Evolutionary conservation across 2,888 invertebrate genomes (phyloP).

Genomic region (Nesidiocoris tenuis): DNA sequence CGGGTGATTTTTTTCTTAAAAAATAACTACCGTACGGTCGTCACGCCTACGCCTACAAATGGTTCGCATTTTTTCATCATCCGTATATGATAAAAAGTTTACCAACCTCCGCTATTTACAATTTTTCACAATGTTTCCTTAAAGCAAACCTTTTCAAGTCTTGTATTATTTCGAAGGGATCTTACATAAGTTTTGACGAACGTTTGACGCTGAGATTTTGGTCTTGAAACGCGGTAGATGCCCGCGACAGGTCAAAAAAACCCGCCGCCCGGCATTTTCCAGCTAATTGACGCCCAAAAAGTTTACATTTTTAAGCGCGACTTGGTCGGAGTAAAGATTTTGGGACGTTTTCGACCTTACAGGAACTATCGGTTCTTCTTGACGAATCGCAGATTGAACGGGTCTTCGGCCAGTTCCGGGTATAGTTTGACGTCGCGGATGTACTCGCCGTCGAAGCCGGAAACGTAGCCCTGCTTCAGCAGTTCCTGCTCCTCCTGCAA

Average conservation of each 20-base stretch:
- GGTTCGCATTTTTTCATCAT: constrained; percentile 31
- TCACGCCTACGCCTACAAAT: constrained; percentile 28
- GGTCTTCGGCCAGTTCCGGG: constrained; percentile 93
- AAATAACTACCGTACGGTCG: constrained; percentile 33
- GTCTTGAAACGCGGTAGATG: constrained; percentile 17
- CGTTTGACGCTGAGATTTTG: constrained; percentile 24
- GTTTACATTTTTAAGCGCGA: not conserved
- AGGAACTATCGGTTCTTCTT: constrained; percentile 62
- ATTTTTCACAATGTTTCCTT: constrained; percentile 17
- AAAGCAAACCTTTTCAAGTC: constrained; percentile 40
- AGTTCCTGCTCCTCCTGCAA: constrained; percentile 21
- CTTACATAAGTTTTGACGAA: constrained; percentile 11
- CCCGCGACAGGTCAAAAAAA: no score
- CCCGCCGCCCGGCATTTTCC: not conserved
- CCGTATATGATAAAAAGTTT: constrained; percentile 13
- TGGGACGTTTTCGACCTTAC: not conserved
- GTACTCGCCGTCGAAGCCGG: constrained; percentile 87
- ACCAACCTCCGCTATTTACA: not conserved
- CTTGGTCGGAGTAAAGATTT: not conserved
- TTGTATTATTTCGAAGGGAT: constrained; percentile 29
- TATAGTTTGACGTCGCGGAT: constrained; percentile 85
- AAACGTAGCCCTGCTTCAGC: constrained; percentile 73
- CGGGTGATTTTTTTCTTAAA: constrained; percentile 41
- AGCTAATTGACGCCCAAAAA: not conserved
- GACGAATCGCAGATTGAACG: constrained; percentile 87